Evolutionary conservation across 2,888 invertebrate species (phyloP).

Genomic region (Axea sp.): DNA sequence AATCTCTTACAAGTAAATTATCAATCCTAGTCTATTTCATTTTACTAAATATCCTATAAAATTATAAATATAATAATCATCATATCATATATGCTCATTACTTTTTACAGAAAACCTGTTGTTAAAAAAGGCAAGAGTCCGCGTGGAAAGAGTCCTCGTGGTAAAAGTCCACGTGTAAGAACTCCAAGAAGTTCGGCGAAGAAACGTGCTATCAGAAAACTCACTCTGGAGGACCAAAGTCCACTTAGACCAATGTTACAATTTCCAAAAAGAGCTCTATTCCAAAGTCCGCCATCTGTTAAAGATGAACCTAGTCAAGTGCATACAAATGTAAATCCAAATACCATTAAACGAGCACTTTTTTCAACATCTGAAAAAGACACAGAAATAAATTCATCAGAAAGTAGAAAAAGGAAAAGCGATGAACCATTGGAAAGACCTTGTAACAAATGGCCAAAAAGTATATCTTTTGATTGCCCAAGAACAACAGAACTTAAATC

Average conservation of each 20-base stretch:
- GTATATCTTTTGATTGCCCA: slow-evolving; percentile 81
- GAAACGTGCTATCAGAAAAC: slow-evolving; percentile 80
- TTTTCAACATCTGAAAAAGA: slow-evolving; percentile 82
- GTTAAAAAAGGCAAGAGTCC: slow-evolving; percentile 80
- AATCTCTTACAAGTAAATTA: slow-evolving; percentile 83
- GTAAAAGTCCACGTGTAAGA: slow-evolving; percentile 79
- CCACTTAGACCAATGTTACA: slow-evolving; percentile 78
- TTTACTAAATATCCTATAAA: neutral
- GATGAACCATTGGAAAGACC: slow-evolving; percentile 75
- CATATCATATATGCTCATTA: no score
- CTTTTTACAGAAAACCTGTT: slow-evolving; percentile 76
- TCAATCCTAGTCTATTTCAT: neutral
- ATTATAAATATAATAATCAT: no score
- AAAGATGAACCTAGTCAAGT: slow-evolving; percentile 76
- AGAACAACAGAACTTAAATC: slow-evolving; percentile 55
- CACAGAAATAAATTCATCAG: slow-evolving; percentile 60
- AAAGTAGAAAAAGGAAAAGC: slow-evolving; percentile 73
- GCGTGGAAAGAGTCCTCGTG: slow-evolving; percentile 81
- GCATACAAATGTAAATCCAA: slow-evolving; percentile 74
- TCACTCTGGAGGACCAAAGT: slow-evolving; percentile 79
- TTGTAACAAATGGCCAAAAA: slow-evolving; percentile 76
- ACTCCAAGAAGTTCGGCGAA: slow-evolving; percentile 84
- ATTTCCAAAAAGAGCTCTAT: slow-evolving; percentile 86
- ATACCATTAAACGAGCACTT: slow-evolving; percentile 84
- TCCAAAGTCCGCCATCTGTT: slow-evolving; percentile 84